These are phyloP conservation scores for Micrastur ruficollis DNA, from an alignment of 2,797 vertebrate species.

Conservation along the genomic window DNA sequence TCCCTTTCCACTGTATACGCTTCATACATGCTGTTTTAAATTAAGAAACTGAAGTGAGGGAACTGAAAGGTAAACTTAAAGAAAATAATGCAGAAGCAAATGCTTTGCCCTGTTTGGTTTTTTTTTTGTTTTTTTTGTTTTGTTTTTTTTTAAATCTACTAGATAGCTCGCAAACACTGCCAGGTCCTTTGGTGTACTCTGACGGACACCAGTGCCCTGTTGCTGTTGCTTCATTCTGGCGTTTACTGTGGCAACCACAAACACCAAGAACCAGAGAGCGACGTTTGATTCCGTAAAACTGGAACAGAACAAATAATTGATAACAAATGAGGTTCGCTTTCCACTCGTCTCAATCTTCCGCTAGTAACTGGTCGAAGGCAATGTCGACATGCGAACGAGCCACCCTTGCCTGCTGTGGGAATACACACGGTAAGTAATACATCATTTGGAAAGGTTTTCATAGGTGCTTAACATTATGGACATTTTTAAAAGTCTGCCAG, in stretches of 20 bases:
- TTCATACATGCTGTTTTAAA: constrained; percentile 64
- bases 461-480: constrained; percentile 12
- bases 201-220: neutral
- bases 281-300: neutral
- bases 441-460: neutral
- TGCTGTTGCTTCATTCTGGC: neutral
- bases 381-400: neutral
- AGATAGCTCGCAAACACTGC: neutral
- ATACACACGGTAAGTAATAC: neutral
- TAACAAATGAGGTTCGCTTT: constrained; percentile 16
- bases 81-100: constrained; percentile 45
- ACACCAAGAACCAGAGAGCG: neutral
- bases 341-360: neutral
- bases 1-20: constrained; percentile 63
- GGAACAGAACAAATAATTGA: constrained; percentile 32
- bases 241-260: neutral
- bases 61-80: constrained; percentile 57
- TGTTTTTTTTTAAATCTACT: neutral
- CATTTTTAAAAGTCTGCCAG: neutral
- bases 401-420: neutral
- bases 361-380: neutral
- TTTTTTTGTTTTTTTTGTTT: neutral
- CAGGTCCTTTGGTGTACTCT: neutral
- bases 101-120: neutral
- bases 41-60: constrained; percentile 52